Evolutionary conservation across 2,888 invertebrate genomes (phyloP).

Genomic region (Cantharis lateralis): DNA sequence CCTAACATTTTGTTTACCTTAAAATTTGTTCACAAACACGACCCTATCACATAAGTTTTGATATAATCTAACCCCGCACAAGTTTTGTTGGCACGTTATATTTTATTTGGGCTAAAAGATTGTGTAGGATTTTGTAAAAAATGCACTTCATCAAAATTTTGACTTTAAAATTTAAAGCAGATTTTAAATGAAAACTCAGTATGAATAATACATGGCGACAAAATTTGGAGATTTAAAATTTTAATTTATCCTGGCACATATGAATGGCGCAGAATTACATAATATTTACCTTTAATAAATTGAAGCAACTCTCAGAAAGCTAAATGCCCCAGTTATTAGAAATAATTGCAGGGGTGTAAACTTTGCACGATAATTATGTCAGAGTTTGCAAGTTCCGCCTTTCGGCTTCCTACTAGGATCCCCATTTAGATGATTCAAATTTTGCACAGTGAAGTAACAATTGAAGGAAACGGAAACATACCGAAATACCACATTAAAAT

Average conservation of each 20-base stretch:
- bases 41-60: neutral
- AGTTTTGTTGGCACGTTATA: neutral
- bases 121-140: neutral
- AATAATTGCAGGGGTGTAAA: conserved; percentile 4
- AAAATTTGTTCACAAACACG: neutral
- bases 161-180: neutral
- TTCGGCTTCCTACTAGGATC: neutral
- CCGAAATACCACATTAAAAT: neutral
- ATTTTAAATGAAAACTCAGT: neutral
- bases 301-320: neutral
- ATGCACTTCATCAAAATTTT: neutral
- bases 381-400: neutral
- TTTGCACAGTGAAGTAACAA: neutral
- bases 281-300: conserved; percentile 4
- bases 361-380: conserved; percentile 3
- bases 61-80: neutral
- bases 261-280: neutral
- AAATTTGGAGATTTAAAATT: neutral
- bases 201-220: neutral
- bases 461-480: neutral
- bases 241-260: neutral
- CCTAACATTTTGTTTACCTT: neutral
- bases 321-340: conserved; percentile 1
- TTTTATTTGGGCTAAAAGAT: neutral
- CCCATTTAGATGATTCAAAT: neutral